Conservation (phyloP, 2,888 invertebrate genomes). For the Metalampra italica region DNA sequence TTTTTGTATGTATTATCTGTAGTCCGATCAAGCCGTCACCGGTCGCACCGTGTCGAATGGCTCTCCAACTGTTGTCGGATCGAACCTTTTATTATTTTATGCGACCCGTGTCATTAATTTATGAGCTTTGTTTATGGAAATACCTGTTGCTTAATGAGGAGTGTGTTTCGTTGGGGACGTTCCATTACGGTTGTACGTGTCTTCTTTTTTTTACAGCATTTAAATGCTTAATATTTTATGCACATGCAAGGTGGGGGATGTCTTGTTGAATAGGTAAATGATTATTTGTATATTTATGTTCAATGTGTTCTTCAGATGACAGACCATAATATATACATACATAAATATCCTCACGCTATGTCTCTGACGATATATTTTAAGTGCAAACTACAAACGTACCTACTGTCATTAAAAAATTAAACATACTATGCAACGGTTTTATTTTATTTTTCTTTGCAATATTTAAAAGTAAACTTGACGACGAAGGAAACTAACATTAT, state of each 20-base stretch:
- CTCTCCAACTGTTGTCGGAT: conserved; percentile 20
- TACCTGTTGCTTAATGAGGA: conserved; percentile 41
- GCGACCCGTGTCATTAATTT: conserved; percentile 17
- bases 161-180: conserved; percentile 22
- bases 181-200: background rate
- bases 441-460: too few relatives aligned
- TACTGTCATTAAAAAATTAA: too few relatives aligned
- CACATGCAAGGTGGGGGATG: background rate
- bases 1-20: background rate
- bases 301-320: background rate
- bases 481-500: too few relatives aligned
- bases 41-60: conserved; percentile 7
- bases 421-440: too few relatives aligned
- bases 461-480: too few relatives aligned
- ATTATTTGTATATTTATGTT: background rate
- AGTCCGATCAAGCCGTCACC: conserved; percentile 4
- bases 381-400: too few relatives aligned
- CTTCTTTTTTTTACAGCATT: background rate
- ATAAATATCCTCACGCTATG: too few relatives aligned
- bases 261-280: background rate
- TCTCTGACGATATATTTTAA: too few relatives aligned
- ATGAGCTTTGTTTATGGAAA: conserved; percentile 39
- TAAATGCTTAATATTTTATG: too few relatives aligned
- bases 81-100: conserved; percentile 14
- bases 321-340: too few relatives aligned